Evolutionary conservation across 1,140 invertebrate genomes (phyloP).

Genomic region (Pinna nobilis): DNA sequence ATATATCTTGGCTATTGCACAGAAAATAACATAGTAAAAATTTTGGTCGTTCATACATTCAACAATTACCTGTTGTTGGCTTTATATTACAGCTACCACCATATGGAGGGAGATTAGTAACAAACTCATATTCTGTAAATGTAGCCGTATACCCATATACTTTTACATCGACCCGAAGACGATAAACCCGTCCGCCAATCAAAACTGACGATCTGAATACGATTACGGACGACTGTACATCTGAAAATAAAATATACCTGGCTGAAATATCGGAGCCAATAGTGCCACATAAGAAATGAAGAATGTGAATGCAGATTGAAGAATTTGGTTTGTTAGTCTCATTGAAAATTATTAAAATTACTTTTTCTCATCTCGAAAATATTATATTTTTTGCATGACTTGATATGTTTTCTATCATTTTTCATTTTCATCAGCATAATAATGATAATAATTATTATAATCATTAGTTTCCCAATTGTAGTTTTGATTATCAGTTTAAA

Average conservation of each 20-base stretch:
- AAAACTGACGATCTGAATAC: constrained; percentile 24
- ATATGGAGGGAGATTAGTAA: constrained; percentile 62
- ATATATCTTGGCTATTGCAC: neutral
- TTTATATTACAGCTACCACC: constrained; percentile 57
- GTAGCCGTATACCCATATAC: constrained; percentile 52
- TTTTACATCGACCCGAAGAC: constrained; percentile 46
- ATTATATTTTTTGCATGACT: too few species aligned
- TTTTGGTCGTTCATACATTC: neutral
- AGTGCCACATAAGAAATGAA: too few species aligned
- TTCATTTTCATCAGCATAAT: neutral
- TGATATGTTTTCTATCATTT: too few species aligned
- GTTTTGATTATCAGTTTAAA: too few species aligned
- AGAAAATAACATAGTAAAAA: neutral
- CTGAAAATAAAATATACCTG: neutral
- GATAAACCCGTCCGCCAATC: constrained; percentile 51
- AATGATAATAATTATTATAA: neutral
- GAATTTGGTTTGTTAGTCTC: too few species aligned
- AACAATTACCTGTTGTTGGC: constrained; percentile 47
- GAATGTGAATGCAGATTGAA: too few species aligned
- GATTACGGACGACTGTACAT: constrained; percentile 2
- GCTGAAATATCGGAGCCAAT: too few species aligned
- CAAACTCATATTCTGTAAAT: constrained; percentile 54
- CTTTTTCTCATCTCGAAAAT: too few species aligned
- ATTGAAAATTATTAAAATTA: too few species aligned
- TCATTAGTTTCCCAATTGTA: too few species aligned